Conservation (phyloP, 2,113 vertebrate species). For the Calypte anna region DNA sequence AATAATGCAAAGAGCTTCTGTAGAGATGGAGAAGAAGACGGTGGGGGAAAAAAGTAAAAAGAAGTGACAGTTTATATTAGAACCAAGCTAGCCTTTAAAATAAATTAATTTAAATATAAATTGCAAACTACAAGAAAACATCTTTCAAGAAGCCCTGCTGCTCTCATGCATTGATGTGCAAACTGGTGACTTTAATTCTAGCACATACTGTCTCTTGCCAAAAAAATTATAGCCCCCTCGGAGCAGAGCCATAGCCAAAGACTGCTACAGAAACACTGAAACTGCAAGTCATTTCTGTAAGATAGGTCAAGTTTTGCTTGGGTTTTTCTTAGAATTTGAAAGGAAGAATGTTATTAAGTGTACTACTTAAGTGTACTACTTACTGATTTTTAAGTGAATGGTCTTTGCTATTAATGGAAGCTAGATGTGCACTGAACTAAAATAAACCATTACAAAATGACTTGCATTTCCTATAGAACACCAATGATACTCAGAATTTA, state of each 20-base stretch:
- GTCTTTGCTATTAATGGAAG: not conserved
- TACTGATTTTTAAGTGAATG: not conserved
- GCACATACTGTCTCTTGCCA: not conserved
- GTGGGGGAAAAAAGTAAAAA: not conserved
- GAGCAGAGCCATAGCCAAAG: not conserved
- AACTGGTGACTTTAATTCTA: not conserved
- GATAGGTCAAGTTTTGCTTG: not conserved
- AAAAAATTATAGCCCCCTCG: not conserved
- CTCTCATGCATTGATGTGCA: not conserved
- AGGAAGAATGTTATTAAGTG: not conserved
- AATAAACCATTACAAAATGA: not conserved
- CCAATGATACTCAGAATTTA: not conserved
- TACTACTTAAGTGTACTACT: not conserved
- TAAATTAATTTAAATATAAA: not conserved
- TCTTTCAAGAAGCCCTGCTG: not conserved
- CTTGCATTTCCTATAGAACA: not conserved
- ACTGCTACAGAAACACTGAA: not conserved
- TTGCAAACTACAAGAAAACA: not conserved
- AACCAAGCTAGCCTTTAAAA: not conserved
- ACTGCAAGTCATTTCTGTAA: not conserved
- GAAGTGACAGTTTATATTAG: not conserved
- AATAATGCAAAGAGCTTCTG: not conserved
- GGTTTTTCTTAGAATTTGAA: not conserved
- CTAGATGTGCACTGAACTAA: not conserved
- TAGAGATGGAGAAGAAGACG: not conserved